These are phyloP conservation scores for Menura novaehollandiae DNA, from an alignment of 2,113 vertebrate species.

Conservation along the genomic window DNA sequence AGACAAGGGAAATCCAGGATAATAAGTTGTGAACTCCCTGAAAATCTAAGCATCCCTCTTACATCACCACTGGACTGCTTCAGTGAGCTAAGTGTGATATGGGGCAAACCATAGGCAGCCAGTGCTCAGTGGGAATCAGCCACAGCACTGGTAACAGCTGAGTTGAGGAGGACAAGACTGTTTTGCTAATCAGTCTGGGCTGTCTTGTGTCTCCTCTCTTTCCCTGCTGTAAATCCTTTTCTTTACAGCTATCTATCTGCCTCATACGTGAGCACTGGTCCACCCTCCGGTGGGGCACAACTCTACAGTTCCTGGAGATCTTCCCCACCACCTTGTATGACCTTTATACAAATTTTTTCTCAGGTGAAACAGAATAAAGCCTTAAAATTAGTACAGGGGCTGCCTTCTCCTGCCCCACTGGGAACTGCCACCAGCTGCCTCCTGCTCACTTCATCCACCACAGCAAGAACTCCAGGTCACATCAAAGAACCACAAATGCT, in stretches of 20 bases:
- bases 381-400: background rate
- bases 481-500: background rate
- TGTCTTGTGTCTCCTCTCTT: background rate
- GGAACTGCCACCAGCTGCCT: background rate
- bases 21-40: background rate
- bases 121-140: background rate
- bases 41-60: background rate
- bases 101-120: background rate
- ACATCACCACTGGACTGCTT: background rate
- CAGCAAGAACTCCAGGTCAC: background rate
- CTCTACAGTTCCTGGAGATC: background rate
- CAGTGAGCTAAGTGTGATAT: background rate
- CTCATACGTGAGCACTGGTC: background rate
- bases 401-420: background rate
- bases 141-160: background rate
- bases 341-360: background rate
- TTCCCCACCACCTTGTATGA: background rate
- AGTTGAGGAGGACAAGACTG: background rate
- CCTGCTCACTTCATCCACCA: background rate
- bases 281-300: background rate
- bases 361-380: background rate
- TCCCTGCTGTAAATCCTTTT: background rate
- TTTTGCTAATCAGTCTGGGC: background rate
- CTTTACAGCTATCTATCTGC: background rate
- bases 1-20: background rate